Evolutionary conservation across 2,113 vertebrate species (phyloP), one percentile per base, ranked within the genome.

Genomic region (Oreochromis tanganicae): DNA sequence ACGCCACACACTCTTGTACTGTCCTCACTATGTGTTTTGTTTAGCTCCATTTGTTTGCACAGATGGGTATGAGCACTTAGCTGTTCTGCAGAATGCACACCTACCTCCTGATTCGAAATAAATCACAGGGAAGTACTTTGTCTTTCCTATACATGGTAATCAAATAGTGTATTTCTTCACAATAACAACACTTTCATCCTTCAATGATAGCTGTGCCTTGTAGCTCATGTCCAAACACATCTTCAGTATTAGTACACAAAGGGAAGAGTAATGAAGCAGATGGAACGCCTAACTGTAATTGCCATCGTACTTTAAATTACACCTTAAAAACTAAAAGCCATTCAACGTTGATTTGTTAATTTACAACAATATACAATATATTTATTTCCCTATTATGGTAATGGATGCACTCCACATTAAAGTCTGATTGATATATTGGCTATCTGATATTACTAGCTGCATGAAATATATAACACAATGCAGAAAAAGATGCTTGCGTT

Each of bases 221-320:
- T 5, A 32, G 43, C 80, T 50, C 2, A 78, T 41, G 71, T 90
- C 78, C 87, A 92, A 90, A 92, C 91, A 91, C 4, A 83, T 32
- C 55, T 34, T 52, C 71, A 88, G 84, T 83, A 81, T 81, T 61
- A 66, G 82, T 82, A 90, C 68, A 86, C 86, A 89, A 34, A 89
- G 36, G 56, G 61, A 85, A 89, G 85, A 85, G 61, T 78, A 86
- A 91, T 86, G 89, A 63, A 36, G 10, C 36, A 16, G 3, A 34
- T 86, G 86, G 88, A 92, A 88, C 85, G 50, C 57, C 21, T 84
- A 92, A 94, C 80, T 81, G 88, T 89, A 90, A 91, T 85, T 89
- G 80, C 43, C 61, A n/a, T 2, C 3, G 6, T 66, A 66, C 38
- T 36, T 38, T 66, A 66, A 3, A 66, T 66, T 38, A 66, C 34